phyloP scores from a whole-genome alignment of 2,113 vertebrate species.

The Anarhynchus alexandrinus region DNA sequence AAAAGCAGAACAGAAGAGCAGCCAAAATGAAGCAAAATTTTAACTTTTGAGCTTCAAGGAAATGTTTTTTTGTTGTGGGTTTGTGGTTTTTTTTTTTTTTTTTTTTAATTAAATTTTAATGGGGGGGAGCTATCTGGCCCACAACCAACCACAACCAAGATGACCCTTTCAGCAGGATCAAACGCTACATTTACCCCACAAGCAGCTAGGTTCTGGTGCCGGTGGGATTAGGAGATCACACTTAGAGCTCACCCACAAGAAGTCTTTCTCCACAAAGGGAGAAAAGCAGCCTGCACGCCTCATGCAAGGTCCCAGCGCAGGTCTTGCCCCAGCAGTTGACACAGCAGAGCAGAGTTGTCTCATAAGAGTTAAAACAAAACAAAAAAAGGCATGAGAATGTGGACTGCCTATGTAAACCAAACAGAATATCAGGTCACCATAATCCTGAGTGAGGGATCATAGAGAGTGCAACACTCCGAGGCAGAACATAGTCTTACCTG shows the following conservation, averaged over 20 bases:
- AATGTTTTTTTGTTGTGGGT: neutral
- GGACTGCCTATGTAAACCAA: neutral
- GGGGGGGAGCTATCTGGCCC: fast-evolving
- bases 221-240: neutral
- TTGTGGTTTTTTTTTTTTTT: neutral
- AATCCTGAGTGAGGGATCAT: neutral
- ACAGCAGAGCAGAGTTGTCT: neutral
- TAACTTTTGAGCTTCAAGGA: neutral
- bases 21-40: neutral
- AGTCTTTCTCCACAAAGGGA: neutral
- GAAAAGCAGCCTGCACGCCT: neutral
- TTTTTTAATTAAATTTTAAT: neutral
- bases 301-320: neutral
- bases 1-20: neutral
- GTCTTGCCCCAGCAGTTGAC: neutral
- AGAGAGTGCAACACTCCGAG: neutral
- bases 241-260: neutral
- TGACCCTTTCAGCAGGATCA: neutral
- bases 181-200: neutral
- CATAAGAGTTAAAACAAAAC: neutral
- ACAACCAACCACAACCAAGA: neutral
- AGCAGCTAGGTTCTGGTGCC: neutral
- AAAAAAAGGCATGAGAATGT: fast-evolving
- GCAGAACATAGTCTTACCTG: neutral
- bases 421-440: neutral